A percentile compares a stretch with the other conserved stretches of the same genome.
Evolutionary conservation across 2,888 invertebrate genomes (phyloP).

Genomic region (Drosophila nr. perissopoda): DNA sequence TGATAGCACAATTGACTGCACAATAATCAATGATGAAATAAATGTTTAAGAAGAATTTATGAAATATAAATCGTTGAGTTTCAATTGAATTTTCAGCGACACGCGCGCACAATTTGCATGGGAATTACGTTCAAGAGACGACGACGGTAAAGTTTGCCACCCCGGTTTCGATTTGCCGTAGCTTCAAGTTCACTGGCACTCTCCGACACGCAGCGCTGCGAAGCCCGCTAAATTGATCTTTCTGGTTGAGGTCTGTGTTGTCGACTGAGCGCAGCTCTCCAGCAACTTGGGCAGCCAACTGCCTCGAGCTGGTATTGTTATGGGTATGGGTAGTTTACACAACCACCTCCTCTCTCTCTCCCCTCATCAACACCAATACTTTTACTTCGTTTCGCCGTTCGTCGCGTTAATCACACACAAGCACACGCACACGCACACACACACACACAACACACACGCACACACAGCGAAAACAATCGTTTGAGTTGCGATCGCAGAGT

Average conservation of each 20-base stretch:
- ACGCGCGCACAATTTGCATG: constrained; percentile 16
- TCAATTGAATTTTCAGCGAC: constrained; percentile 34
- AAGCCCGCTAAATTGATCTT: constrained; percentile 63
- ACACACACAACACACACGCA: constrained; percentile 17
- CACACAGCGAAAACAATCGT: constrained; percentile 31
- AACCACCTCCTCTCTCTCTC: neutral
- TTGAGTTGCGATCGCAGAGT: constrained; percentile 39
- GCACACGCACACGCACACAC: neutral
- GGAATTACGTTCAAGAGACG: constrained; percentile 12
- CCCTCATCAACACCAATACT: neutral
- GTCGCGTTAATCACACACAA: constrained; percentile 38
- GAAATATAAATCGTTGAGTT: constrained; percentile 35
- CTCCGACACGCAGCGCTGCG: constrained; percentile 29
- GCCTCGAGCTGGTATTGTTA: constrained; percentile 23
- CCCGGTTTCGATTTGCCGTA: constrained; percentile 2
- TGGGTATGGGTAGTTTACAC: constrained; percentile 11
- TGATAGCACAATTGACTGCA: constrained; percentile 45
- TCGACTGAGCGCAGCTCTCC: constrained; percentile 65
- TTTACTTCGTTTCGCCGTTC: neutral
- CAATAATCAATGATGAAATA: constrained; percentile 43
- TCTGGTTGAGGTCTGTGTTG: constrained; percentile 68
- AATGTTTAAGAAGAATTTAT: constrained; percentile 16
- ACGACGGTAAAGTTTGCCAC: constrained; percentile 10
- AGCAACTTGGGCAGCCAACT: constrained; percentile 11
- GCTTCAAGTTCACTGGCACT: constrained; percentile 45